These are phyloP conservation scores for Phacellophora camtschatica DNA, from an alignment of 30 jellyfish, hydroid and myxozoan species.

Conservation along the genomic window DNA sequence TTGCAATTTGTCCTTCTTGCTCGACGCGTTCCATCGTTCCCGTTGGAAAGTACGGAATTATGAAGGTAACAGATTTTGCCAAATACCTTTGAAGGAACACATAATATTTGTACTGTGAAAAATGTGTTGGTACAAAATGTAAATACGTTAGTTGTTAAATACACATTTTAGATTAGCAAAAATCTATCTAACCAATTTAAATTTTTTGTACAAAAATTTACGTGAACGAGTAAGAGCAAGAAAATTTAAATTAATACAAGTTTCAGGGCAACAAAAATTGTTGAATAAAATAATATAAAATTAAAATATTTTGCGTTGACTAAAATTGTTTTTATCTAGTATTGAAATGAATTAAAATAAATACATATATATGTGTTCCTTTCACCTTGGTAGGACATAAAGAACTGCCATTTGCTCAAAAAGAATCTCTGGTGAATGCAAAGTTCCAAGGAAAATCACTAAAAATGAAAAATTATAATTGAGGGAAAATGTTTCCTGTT, in stretches of 20 bases:
- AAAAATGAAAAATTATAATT: not conserved
- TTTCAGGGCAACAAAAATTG: no score
- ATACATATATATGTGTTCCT: no score
- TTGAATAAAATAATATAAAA: no score
- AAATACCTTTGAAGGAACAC: slow-evolving; percentile 45
- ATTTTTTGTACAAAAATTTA: not conserved
- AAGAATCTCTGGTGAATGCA: slow-evolving; percentile 81
- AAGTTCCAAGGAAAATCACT: slow-evolving; percentile 90
- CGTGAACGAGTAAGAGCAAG: not conserved
- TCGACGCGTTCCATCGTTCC: slow-evolving; percentile 98
- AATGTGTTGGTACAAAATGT: no score
- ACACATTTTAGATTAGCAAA: no score
- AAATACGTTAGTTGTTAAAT: no score
- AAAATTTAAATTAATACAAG: no score
- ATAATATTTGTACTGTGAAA: not conserved
- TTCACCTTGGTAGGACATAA: slow-evolving; percentile 81
- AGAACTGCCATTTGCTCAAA: slow-evolving; percentile 86
- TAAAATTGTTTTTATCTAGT: not conserved
- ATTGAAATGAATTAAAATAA: not conserved
- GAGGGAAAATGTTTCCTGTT: not conserved
- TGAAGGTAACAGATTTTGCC: slow-evolving; percentile 83
- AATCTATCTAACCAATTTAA: not conserved
- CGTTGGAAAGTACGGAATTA: slow-evolving; percentile 95
- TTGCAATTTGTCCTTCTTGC: slow-evolving; percentile 87
- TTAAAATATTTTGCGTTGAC: no score